Percentiles rank a stretch among this genome's conserved stretches.
phyloP scores from a whole-genome alignment of 2,888 invertebrate species.

The Quadroppia sp. region DNA sequence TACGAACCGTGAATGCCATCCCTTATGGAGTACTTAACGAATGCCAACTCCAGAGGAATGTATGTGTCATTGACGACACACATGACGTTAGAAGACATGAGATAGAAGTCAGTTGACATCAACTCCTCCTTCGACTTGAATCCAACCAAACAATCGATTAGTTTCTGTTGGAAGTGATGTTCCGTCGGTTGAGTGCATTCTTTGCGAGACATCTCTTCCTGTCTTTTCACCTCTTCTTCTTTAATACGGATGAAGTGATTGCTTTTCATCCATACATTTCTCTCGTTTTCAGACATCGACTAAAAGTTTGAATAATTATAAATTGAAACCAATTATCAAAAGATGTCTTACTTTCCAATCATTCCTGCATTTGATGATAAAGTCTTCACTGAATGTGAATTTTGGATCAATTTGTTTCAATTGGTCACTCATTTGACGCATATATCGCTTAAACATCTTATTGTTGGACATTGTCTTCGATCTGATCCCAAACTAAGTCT shows the following conservation, averaged over 20 bases:
- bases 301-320: neutral
- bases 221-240: neutral
- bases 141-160: neutral
- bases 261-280: neutral
- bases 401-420: neutral
- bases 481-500: neutral
- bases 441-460: neutral
- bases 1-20: constrained; percentile 10
- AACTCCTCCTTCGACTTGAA: neutral
- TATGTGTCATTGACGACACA: neutral
- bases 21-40: constrained; percentile 28
- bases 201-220: neutral
- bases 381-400: neutral
- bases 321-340: neutral
- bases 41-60: constrained; percentile 22
- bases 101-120: neutral
- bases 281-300: neutral
- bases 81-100: constrained; percentile 27
- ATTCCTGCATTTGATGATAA: neutral
- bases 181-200: too few species aligned
- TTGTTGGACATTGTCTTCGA: neutral
- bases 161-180: neutral
- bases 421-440: neutral
- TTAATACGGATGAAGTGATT: neutral
- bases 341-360: constrained; percentile 10